A percentile compares a stretch with the other conserved stretches of the same genome.
Evolutionary conservation across 2,113 vertebrate genomes (phyloP).

Genomic region (Motacilla tschutschensis): DNA sequence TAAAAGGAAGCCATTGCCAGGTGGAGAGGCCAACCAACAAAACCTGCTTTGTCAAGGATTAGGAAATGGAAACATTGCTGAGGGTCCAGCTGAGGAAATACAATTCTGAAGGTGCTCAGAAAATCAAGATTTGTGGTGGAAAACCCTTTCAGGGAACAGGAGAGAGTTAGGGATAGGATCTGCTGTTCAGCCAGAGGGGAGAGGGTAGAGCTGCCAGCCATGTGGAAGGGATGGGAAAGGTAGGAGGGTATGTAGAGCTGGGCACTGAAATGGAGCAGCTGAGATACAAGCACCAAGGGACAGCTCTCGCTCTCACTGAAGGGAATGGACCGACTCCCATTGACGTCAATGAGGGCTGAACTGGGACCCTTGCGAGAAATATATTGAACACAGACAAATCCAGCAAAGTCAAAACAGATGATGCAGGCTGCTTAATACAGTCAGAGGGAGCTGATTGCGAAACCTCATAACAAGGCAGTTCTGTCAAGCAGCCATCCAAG

Average conservation of each 20-base stretch:
- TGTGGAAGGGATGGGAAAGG: not conserved
- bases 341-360: constrained; percentile 64
- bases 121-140: not conserved
- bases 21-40: not conserved
- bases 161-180: not conserved
- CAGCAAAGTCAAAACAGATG: constrained; percentile 67
- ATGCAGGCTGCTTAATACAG: constrained; percentile 45
- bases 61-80: not conserved
- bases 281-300: constrained; percentile 39
- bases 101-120: not conserved
- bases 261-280: not conserved
- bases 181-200: not conserved
- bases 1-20: not conserved
- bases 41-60: not conserved
- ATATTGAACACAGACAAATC: constrained; percentile 66
- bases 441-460: constrained; percentile 56
- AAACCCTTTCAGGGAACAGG: not conserved
- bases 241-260: not conserved
- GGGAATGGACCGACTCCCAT: constrained; percentile 56
- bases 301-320: constrained; percentile 30
- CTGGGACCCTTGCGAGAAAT: constrained; percentile 59
- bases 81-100: not conserved
- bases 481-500: constrained; percentile 48
- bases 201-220: not conserved
- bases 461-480: constrained; percentile 31